A percentile compares a stretch with the other conserved stretches of the same genome.
These are phyloP conservation scores for Semnornis frantzii DNA, from an alignment of 2,113 vertebrate species.

Conservation along the genomic window DNA sequence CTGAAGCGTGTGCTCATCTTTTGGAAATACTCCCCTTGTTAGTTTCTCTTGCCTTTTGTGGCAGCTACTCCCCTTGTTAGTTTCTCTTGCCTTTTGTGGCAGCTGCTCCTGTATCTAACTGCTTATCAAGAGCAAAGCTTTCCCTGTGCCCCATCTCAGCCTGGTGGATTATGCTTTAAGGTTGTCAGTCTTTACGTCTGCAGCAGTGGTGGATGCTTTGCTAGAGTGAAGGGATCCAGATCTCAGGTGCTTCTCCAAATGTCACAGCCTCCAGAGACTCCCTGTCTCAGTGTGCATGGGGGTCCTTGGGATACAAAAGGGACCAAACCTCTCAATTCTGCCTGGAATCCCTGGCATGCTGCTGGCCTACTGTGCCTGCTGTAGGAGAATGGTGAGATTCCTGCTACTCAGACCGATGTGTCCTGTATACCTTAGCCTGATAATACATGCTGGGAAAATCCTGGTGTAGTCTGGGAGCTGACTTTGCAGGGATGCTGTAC, in stretches of 20 bases:
- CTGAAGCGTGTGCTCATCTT: not conserved
- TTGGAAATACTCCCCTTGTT: slow-evolving; percentile 18
- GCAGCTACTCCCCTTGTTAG: not conserved
- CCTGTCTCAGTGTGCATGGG: rapidly evolving
- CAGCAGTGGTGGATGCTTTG: not conserved
- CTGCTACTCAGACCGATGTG: not conserved
- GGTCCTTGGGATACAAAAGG: not conserved
- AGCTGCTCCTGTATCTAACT: slow-evolving; percentile 12
- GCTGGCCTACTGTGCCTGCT: not conserved
- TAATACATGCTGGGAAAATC: not conserved
- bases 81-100: not conserved
- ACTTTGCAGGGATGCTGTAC: not conserved
- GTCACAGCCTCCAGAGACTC: not conserved
- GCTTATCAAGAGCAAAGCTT: not conserved
- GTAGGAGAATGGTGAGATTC: not conserved
- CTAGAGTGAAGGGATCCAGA: not conserved
- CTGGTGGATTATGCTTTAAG: not conserved
- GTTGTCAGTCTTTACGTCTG: not conserved
- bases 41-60: not conserved
- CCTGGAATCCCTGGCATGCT: not conserved
- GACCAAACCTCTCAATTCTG: rapidly evolving
- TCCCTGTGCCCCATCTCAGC: not conserved
- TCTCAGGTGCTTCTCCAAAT: not conserved
- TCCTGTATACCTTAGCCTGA: not conserved
- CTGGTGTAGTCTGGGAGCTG: not conserved